A percentile compares a stretch with the other conserved stretches of the same genome.
Conservation (phyloP, 1,140 invertebrate genomes). For the Drosophila watanabei region DNA sequence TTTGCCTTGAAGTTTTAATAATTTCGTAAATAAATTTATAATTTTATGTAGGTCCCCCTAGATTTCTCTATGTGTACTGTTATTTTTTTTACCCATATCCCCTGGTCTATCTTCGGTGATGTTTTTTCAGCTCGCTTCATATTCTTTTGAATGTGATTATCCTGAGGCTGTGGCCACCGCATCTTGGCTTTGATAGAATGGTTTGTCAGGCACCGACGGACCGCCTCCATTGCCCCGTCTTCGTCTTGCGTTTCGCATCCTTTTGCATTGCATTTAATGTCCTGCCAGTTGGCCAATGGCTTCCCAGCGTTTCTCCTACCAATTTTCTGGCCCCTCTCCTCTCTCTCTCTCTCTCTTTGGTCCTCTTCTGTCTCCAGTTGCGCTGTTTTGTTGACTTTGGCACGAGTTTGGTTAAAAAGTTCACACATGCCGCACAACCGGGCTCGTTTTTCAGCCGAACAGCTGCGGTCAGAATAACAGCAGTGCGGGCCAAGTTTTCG, state of each 20-base stretch:
- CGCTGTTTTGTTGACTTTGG: slow-evolving; percentile 82
- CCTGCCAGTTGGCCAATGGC: slow-evolving; percentile 69
- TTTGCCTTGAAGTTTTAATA: too few species aligned
- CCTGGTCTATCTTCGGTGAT: slow-evolving; percentile 58
- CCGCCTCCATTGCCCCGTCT: neutral
- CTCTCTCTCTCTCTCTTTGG: neutral
- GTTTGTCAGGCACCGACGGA: slow-evolving; percentile 37
- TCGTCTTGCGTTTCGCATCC: slow-evolving; percentile 10
- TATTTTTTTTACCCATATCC: slow-evolving; percentile 9
- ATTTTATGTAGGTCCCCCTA: neutral
- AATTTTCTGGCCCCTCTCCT: neutral
- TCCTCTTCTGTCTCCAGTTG: slow-evolving; percentile 31
- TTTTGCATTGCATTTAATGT: slow-evolving; percentile 78
- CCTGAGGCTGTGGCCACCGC: slow-evolving; percentile 74
- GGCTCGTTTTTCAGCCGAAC: slow-evolving; percentile 31
- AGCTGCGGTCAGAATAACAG: slow-evolving; percentile 33
- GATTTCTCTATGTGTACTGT: neutral
- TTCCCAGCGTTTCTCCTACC: slow-evolving; percentile 8
- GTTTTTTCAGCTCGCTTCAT: slow-evolving; percentile 80
- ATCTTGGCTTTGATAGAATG: slow-evolving; percentile 78
- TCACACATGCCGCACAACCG: slow-evolving; percentile 71
- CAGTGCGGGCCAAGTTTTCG: slow-evolving; percentile 11
- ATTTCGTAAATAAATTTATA: too few species aligned
- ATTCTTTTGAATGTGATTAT: slow-evolving; percentile 83
- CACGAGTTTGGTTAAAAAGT: slow-evolving; percentile 83